Conservation (phyloP, 1,140 invertebrate species). For the Ylistrum balloti region DNA sequence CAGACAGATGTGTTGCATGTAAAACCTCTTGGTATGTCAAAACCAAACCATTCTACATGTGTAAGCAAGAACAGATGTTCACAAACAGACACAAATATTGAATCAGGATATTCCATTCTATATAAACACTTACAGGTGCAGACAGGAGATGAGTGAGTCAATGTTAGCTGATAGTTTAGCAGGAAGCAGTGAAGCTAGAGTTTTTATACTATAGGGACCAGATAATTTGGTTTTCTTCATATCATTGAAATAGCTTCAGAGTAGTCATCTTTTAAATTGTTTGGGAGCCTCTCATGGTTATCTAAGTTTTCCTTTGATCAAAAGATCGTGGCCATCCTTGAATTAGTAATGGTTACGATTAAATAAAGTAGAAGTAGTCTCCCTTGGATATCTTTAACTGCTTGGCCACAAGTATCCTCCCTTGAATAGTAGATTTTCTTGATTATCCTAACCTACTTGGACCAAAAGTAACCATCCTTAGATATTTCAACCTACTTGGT, state of each 20-base stretch:
- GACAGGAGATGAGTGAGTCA: slow-evolving; percentile 16
- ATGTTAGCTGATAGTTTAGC: not conserved
- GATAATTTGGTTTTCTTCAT: not conserved
- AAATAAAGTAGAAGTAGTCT: too few relatives aligned
- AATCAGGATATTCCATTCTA: not conserved
- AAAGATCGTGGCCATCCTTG: too few relatives aligned
- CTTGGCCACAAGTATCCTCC: too few relatives aligned
- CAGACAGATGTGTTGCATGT: slow-evolving; percentile 39
- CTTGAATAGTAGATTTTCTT: too few relatives aligned
- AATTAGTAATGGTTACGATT: too few relatives aligned
- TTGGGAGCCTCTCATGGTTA: too few relatives aligned
- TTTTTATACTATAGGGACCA: too few relatives aligned
- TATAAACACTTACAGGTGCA: slow-evolving; percentile 40
- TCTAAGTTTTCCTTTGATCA: too few relatives aligned
- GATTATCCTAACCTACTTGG: too few relatives aligned
- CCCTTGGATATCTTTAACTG: too few relatives aligned
- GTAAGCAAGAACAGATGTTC: slow-evolving; percentile 38
- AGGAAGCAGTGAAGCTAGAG: not conserved
- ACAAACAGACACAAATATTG: slow-evolving; percentile 38
- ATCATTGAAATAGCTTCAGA: not conserved
- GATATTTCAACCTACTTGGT: too few relatives aligned
- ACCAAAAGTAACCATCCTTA: too few relatives aligned
- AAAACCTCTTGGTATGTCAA: slow-evolving; percentile 28
- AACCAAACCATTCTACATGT: slow-evolving; percentile 41
- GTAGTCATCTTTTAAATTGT: not conserved